phyloP scores from a whole-genome alignment of 1,140 invertebrate species.

The Antheraea pernyi region DNA sequence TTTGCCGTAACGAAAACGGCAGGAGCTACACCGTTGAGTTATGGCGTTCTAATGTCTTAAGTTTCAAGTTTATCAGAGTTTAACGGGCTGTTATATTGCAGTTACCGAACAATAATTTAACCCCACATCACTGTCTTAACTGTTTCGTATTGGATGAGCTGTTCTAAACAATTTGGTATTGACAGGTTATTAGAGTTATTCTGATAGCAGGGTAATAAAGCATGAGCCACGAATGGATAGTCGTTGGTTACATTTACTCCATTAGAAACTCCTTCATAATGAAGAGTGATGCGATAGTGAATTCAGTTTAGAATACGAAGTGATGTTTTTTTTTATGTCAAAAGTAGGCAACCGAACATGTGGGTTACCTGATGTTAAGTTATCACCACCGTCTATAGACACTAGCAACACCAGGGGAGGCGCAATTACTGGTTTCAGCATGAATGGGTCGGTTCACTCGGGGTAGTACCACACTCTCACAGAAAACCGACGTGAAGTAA shows the following conservation, averaged over 20 bases:
- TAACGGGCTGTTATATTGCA: slow-evolving; percentile 33
- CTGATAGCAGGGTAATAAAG: neutral
- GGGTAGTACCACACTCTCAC: too few species aligned
- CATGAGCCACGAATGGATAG: neutral
- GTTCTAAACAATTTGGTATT: slow-evolving; percentile 11
- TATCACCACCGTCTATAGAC: too few species aligned
- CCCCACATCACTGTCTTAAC: slow-evolving; percentile 18
- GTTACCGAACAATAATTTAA: slow-evolving; percentile 33
- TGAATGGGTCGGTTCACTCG: too few species aligned
- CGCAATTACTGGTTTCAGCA: too few species aligned
- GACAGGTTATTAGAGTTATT: slow-evolving; percentile 1
- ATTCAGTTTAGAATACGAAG: neutral
- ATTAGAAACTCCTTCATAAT: neutral
- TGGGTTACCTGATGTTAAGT: too few species aligned
- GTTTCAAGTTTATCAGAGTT: slow-evolving; percentile 28
- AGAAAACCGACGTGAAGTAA: too few species aligned
- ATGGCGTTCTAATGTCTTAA: slow-evolving; percentile 34
- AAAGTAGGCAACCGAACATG: too few species aligned
- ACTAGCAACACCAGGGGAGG: too few species aligned
- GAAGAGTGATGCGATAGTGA: neutral
- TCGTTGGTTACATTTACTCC: neutral
- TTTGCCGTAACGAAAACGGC: neutral
- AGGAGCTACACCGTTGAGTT: slow-evolving; percentile 15
- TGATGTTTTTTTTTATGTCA: too few species aligned
- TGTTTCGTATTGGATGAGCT: slow-evolving; percentile 18